Evolutionary conservation across 1,140 invertebrate genomes (phyloP).

Genomic region (Orchestia grillus): DNA sequence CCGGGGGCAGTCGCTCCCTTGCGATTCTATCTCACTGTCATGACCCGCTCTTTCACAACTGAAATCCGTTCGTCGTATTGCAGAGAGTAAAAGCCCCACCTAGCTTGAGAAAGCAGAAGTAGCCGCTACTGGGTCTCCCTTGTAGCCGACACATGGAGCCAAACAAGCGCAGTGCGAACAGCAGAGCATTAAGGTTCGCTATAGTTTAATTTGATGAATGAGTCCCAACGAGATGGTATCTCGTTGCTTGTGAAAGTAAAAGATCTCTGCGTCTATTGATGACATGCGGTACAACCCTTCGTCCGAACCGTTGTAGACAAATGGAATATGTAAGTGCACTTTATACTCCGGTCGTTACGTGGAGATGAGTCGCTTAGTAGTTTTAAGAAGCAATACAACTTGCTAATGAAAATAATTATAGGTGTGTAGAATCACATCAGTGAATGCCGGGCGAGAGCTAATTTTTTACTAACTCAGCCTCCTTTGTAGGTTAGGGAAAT

Average conservation of each 20-base stretch:
- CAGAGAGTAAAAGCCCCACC: neutral
- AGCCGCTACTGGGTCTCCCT: neutral
- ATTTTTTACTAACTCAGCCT: neutral
- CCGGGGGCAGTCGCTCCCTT: neutral
- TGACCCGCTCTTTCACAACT: slow-evolving; percentile 3
- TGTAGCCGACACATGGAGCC: neutral
- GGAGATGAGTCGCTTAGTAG: neutral
- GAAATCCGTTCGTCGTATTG: neutral
- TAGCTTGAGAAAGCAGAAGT: slow-evolving; percentile 1
- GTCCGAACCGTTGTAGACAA: neutral
- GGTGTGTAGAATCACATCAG: neutral
- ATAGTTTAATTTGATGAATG: neutral
- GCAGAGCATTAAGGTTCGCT: neutral
- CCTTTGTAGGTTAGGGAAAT: neutral
- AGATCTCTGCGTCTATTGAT: neutral
- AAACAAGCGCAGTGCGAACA: neutral
- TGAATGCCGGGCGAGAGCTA: neutral
- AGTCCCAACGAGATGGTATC: neutral
- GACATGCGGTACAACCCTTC: neutral
- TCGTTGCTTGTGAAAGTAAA: neutral
- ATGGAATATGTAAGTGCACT: neutral
- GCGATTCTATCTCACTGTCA: slow-evolving; percentile 19
- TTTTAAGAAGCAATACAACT: neutral
- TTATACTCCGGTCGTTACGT: neutral
- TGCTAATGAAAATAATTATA: neutral